Percentiles rank a stretch among this genome's conserved stretches.
Conservation (phyloP, 2,888 invertebrate species). For the Cephalotes varians region DNA sequence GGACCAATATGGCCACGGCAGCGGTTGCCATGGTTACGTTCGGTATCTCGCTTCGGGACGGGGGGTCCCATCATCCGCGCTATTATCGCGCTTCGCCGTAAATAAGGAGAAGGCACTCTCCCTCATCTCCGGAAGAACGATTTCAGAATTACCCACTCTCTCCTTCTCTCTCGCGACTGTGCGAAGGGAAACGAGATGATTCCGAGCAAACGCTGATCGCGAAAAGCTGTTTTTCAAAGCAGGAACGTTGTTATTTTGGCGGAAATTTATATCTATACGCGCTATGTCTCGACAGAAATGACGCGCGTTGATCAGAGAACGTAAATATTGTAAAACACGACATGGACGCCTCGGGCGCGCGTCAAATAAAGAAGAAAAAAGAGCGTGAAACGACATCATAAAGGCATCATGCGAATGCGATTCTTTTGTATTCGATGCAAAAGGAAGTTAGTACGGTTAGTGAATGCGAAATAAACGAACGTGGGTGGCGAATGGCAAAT, state of each 20-base stretch:
- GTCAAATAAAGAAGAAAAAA: background rate
- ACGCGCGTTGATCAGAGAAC: background rate
- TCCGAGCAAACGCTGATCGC: slow-evolving; percentile 15
- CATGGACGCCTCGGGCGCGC: background rate
- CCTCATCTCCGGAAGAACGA: slow-evolving; percentile 60
- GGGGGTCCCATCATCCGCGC: slow-evolving; percentile 83
- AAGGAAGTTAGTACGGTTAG: background rate
- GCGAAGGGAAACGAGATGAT: background rate
- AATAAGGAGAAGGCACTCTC: slow-evolving; percentile 78
- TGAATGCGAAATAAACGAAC: slow-evolving; percentile 5
- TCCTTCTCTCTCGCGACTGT: background rate
- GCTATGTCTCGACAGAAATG: background rate
- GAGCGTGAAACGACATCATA: background rate
- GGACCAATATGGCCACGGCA: slow-evolving; percentile 82
- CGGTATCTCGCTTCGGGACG: slow-evolving; percentile 72
- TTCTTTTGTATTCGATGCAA: background rate
- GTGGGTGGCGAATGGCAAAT: slow-evolving; percentile 7
- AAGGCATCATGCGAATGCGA: background rate
- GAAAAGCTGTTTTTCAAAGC: background rate
- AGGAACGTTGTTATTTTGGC: background rate
- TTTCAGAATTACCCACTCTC: background rate
- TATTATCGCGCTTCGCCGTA: slow-evolving; percentile 83
- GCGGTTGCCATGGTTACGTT: slow-evolving; percentile 78
- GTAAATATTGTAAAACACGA: background rate
- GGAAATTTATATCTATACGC: background rate